Base-by-base conservation (phyloP, 2,888 invertebrate genomes). In the Drosophila nigricruria region DNA sequence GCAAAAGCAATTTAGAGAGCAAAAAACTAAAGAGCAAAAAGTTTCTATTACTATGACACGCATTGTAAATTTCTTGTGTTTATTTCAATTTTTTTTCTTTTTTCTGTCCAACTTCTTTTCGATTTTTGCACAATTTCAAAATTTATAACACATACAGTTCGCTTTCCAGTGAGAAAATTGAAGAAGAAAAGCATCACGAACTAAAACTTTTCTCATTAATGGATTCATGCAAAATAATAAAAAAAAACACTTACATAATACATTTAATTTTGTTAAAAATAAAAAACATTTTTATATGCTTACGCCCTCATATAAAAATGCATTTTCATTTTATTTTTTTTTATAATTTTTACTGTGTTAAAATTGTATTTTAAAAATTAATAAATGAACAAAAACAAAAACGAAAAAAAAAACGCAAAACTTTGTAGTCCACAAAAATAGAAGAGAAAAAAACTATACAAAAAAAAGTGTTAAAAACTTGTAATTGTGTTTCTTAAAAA, bases 321-420 rank as follows among this genome's bases (percentile, higher is more conserved):
- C 64, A 68, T 77, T 79, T 47, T 49, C 47, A 30, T 77, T 82
- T 20, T 77, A 81, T 74, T 20, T 77, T 84, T 74, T 82, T 54
- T 77, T 81, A 70, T 67, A 77, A 67, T 82, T 88, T 82, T 85
- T 80, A 83, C 82, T 88, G 73, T 88, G 86, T 84, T 84, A 87
- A 64, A 59, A 72, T 81, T 78, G 73, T 78, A 80, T 76, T 80
- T 78, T 80, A 68, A 72, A 80, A 77, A 73, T 70, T 70, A 69
- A 79, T 69, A 71, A 76, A 78, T 53, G 56, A 70, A 62, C 38
- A 68, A 70, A 69, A 63, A 65, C 67, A 52, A 76, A 63, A 60
- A 40, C 23, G 50, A 53, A 64, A 56, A 58, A 50, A 61, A 43
- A 70, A 79, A 67, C 45, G 43, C 43, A 66, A 77, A 83, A 83